These are phyloP conservation scores for Turritopsis dohrnii DNA, from an alignment of 30 jellyfish, hydroid and myxozoan genomes.

Conservation along the genomic window DNA sequence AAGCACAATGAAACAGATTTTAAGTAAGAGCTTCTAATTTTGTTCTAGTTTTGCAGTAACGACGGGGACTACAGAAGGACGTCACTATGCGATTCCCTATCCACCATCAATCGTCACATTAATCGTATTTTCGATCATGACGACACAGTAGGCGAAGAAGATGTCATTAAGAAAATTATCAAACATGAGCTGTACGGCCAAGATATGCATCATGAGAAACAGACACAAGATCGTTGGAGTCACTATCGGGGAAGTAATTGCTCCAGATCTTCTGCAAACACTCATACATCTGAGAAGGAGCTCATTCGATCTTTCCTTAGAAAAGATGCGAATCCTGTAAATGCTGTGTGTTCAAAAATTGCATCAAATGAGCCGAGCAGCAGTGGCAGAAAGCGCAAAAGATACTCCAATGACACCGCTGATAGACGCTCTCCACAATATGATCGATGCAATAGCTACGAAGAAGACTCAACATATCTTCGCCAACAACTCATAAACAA, in stretches of 20 bases:
- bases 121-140: constrained; percentile 7
- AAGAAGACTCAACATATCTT: not conserved
- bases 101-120: constrained; percentile 1
- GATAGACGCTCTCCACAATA: not conserved
- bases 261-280: not conserved
- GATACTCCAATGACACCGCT: not conserved
- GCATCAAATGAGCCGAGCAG: not conserved
- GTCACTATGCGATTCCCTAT: not conserved
- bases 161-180: not conserved
- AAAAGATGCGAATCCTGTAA: not conserved
- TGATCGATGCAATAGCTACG: not conserved
- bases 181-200: not conserved
- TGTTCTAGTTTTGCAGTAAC: not conserved
- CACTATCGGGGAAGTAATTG: not conserved
- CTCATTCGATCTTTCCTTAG: not conserved
- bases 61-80: not conserved
- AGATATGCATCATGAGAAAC: not conserved
- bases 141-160: not conserved
- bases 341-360: not conserved
- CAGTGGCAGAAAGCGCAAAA: not conserved
- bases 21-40: not conserved
- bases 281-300: not conserved
- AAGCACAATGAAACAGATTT: not conserved
- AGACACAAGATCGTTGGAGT: not conserved
- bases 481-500: not conserved